Evolutionary conservation across 2,113 vertebrate genomes (phyloP), one percentile per base, ranked within the genome.

Genomic region (Burhinus bistriatus): DNA sequence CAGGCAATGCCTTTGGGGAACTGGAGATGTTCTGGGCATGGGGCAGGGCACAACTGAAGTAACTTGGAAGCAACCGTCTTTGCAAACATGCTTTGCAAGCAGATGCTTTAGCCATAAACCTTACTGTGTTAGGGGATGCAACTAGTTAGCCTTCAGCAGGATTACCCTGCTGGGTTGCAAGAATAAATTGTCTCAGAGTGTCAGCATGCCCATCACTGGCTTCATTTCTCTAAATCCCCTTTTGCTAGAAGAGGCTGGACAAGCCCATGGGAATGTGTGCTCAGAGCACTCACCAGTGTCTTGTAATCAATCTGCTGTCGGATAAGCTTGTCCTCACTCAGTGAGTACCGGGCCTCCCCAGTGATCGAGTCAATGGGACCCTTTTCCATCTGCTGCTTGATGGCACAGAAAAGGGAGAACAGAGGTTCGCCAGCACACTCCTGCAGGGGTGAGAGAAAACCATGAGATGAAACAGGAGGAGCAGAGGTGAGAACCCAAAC

Each of bases 271-370:
- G 22, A 54, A 64, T 26, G 36, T 3, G 17, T 23, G 20, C 18
- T 61, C 70, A 62, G 75, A 30, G 58, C 79, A 94, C 98, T 99
- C 97, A 99, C 99, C 99, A 99, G 96, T 9, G 99, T 99, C 97
- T 99, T 99, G 98, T 99, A 99, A 98, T 99, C 99, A 32, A 99
- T 99, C 98, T 99, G 99, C 97, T 99, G 99, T 45, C 99, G 98
- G 97, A 99, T 99, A 96, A 99, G 99, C 95, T 99, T 99, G 98
- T 99, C 99, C 96, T 99, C 99, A 1, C 99, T 99, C 89, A 99
- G 98, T 0, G 99, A 99, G 95, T 99, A 99, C 79, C 99, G 99
- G 0, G 99, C 99, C 96, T 99, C 99, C 12, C 99, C 99, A 0
- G 99, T 99, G 98, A 99, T 99, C 30, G 99, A 98, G 54, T 99